phyloP scores from a whole-genome alignment of 2,797 vertebrate species.

The Pterois miles region DNA sequence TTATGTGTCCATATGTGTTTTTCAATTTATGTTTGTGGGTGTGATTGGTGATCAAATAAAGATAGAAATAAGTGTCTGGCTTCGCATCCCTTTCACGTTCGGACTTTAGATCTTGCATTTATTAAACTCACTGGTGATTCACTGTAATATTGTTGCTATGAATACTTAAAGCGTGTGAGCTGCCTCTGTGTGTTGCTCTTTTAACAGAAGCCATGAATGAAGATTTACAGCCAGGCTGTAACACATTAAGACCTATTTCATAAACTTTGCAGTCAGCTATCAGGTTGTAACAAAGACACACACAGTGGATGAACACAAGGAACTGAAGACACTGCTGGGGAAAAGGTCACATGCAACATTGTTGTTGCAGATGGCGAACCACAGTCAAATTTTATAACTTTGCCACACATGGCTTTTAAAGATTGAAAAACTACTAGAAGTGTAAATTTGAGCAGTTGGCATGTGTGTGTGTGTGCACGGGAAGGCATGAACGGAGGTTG shows the following conservation, averaged over 20 bases:
- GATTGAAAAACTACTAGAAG: constrained; percentile 25
- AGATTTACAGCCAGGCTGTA: constrained; percentile 35
- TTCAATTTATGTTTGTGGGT: constrained; percentile 31
- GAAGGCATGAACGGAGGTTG: constrained; percentile 62
- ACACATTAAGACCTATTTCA: constrained; percentile 30
- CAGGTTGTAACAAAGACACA: constrained; percentile 9
- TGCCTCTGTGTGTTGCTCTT: constrained; percentile 23
- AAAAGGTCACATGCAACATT: constrained; percentile 39
- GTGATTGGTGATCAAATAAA: constrained; percentile 52
- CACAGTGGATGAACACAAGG: constrained; percentile 4
- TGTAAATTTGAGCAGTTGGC: constrained; percentile 52
- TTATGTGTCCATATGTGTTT: constrained; percentile 36
- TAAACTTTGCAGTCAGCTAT: constrained; percentile 33
- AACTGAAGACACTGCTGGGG: not conserved
- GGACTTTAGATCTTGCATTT: constrained; percentile 55
- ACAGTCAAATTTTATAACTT: constrained; percentile 31
- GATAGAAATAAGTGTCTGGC: constrained; percentile 40
- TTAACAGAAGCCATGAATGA: constrained; percentile 39
- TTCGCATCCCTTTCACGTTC: constrained; percentile 40
- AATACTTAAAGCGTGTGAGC: constrained; percentile 28
- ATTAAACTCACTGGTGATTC: constrained; percentile 41
- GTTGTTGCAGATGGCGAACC: constrained; percentile 29
- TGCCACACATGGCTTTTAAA: constrained; percentile 24
- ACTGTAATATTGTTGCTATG: constrained; percentile 34
- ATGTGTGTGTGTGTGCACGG: constrained; percentile 35